Percentiles rank a stretch among this genome's conserved stretches.
These are phyloP conservation scores for Amphiprion ocellaris DNA, from an alignment of 2,113 vertebrate genomes.

Conservation along the genomic window DNA sequence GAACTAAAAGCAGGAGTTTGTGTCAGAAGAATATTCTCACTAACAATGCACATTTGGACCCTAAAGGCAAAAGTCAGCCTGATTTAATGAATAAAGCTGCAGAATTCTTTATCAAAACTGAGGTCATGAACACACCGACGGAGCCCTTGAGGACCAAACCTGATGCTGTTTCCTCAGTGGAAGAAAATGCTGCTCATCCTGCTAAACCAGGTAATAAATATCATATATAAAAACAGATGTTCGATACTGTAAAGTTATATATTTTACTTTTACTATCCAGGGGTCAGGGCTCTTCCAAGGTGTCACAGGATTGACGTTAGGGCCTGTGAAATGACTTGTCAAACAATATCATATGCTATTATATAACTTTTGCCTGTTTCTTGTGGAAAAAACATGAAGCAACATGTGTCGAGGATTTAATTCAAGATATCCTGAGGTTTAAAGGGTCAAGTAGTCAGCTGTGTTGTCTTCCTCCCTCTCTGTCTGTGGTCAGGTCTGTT, in stretches of 20 bases:
- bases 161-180: not conserved
- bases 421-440: not conserved
- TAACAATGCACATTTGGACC: not conserved
- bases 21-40: not conserved
- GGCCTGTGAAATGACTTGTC: not conserved
- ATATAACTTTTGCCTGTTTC: not conserved
- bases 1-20: not conserved
- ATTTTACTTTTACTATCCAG: too few species aligned
- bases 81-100: not conserved
- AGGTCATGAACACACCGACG: not conserved
- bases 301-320: too few species aligned
- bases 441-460: not conserved
- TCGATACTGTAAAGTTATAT: not conserved
- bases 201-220: constrained; percentile 22
- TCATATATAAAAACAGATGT: not conserved
- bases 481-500: constrained; percentile 16
- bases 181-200: not conserved
- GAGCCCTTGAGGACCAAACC: not conserved
- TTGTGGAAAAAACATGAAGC: not conserved
- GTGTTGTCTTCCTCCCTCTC: not conserved
- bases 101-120: not conserved
- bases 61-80: not conserved
- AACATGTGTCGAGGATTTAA: not conserved
- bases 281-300: too few species aligned
- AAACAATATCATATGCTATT: not conserved